Evolutionary conservation across 1,140 invertebrate genomes (phyloP), one percentile per base, ranked within the genome.

Genomic region (Homalodisca vitripennis): DNA sequence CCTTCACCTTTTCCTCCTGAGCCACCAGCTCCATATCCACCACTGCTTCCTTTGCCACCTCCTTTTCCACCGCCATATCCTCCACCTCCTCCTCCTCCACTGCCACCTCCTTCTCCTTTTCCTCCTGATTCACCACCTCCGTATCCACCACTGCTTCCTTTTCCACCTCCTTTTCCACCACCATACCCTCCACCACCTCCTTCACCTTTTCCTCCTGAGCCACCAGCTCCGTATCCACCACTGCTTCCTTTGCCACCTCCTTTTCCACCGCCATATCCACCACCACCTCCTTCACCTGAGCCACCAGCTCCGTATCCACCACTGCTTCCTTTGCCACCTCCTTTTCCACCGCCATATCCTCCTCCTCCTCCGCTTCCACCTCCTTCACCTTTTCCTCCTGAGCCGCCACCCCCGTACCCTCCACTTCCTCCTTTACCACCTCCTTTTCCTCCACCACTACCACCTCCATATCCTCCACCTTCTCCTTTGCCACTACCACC

Each of bases 221-320:
- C 20, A 57, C 20, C 26, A 27, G 6, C 53, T 10, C 53, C 53
- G 20, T n/a, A 47, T 14, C 20, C 26, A 27, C 53, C 20, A 10
- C 53, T 20, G 13, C 46, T 14, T 14, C 13, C n/a, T 13, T 13
- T n/a, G 46, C 46, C 46, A 14, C 46, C 46, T 47, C 46, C 13
- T 14, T n/a, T 47, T 10, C 53, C 53, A 27, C 53, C 72, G 17
- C 70, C 71, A 6, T 73, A 69, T 1, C 73, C 74, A 0, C 73
- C 71, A 1, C 71, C 72, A 10, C 20, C 20, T 20, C 26, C 53
- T 22, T 27, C 6, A 6, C 26, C 6, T 13, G 13, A 13, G 6
- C 20, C 20, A 10, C 20, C 20, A 57, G 20, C 6, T 20, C 53
- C 20, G 6, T 20, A 6, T 10, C 26, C 20, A 22, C 26, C 53